These are phyloP conservation scores for Amiota mariae DNA, from an alignment of 2,888 invertebrate species.

Conservation along the genomic window DNA sequence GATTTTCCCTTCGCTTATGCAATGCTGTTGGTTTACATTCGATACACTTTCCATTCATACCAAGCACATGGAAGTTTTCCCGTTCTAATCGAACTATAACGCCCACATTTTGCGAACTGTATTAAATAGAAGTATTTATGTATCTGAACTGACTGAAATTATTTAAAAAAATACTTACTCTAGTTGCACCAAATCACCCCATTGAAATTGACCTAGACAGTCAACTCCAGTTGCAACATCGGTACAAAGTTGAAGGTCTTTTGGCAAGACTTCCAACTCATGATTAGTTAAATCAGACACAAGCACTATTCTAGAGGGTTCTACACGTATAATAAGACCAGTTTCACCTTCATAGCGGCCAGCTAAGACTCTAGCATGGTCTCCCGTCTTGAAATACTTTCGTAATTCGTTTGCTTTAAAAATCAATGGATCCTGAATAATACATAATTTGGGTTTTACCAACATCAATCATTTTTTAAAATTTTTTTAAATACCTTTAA, in stretches of 20 bases:
- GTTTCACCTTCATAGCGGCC: constrained; percentile 97
- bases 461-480: constrained; percentile 45
- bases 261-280: constrained; percentile 92
- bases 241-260: constrained; percentile 95
- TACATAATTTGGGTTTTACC: constrained; percentile 33
- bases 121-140: neutral
- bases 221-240: constrained; percentile 99
- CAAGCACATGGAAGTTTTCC: constrained; percentile 97
- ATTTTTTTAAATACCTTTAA: constrained; percentile 76
- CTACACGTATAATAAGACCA: constrained; percentile 95
- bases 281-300: constrained; percentile 99
- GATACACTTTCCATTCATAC: constrained; percentile 97
- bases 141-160: neutral
- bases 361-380: constrained; percentile 94
- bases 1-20: constrained; percentile 91
- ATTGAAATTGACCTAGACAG: constrained; percentile 97
- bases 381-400: constrained; percentile 97
- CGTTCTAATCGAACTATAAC: constrained; percentile 97
- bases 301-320: constrained; percentile 91
- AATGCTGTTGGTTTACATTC: constrained; percentile 95
- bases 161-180: constrained; percentile 77
- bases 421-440: constrained; percentile 83
- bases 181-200: constrained; percentile 97
- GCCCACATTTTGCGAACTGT: constrained; percentile 93
- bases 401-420: constrained; percentile 94